These are phyloP conservation scores for Drosophila eohydei DNA, from an alignment of 2,888 invertebrate species.

Conservation along the genomic window DNA sequence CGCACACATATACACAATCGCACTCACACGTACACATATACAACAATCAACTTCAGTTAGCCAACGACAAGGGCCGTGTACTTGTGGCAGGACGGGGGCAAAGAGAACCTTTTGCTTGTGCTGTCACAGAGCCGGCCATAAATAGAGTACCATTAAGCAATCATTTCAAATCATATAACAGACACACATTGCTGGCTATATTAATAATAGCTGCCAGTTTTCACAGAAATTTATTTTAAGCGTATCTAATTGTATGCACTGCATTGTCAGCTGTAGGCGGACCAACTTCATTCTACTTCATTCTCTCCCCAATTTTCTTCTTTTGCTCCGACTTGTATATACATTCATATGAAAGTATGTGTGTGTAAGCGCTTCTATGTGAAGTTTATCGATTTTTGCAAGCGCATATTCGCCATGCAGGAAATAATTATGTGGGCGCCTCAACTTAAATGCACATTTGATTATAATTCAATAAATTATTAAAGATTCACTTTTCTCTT, in stretches of 20 bases:
- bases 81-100: constrained; percentile 65
- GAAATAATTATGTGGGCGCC: constrained; percentile 33
- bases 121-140: constrained; percentile 33
- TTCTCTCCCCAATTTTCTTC: constrained; percentile 38
- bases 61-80: constrained; percentile 53
- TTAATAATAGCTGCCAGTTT: constrained; percentile 25
- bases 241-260: constrained; percentile 49
- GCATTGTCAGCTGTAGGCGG: constrained; percentile 52
- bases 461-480: constrained; percentile 6
- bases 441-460: constrained; percentile 23
- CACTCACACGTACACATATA: constrained; percentile 18
- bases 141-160: constrained; percentile 29
- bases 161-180: constrained; percentile 22
- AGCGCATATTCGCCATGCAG: constrained; percentile 50
- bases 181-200: constrained; percentile 10
- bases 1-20: constrained; percentile 17
- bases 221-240: background rate
- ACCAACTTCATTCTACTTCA: constrained; percentile 48
- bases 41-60: constrained; percentile 42
- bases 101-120: constrained; percentile 19
- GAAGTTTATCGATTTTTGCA: constrained; percentile 72
- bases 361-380: constrained; percentile 48
- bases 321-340: constrained; percentile 25
- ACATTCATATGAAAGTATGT: constrained; percentile 29
- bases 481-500: constrained; percentile 31